These are phyloP conservation scores for Hephaestus fuliginosus DNA, from an alignment of 2,797 vertebrate species.

Conservation along the genomic window DNA sequence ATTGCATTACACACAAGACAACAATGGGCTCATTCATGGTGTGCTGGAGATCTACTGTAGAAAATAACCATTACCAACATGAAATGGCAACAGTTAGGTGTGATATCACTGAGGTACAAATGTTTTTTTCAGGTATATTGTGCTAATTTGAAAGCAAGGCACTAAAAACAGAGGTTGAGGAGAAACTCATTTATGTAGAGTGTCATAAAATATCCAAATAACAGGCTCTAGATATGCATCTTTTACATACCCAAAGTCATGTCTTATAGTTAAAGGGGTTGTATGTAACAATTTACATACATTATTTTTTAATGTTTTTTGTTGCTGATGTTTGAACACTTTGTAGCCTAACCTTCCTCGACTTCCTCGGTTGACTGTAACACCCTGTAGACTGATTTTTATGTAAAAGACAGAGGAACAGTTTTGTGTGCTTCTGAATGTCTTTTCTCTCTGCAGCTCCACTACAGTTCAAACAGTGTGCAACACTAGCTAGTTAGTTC, in stretches of 20 bases:
- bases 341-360: no score
- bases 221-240: neutral
- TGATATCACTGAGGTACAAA: neutral
- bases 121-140: conserved; percentile 5
- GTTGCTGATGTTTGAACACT: no score
- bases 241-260: neutral
- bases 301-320: no score
- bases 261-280: neutral
- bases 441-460: no score
- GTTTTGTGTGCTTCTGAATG: no score
- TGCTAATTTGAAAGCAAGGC: neutral
- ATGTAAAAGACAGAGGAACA: no score
- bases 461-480: no score
- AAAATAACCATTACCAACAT: conserved; percentile 9
- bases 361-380: no score
- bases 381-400: no score
- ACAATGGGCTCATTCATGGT: conserved; percentile 12
- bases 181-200: neutral
- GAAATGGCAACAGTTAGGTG: neutral
- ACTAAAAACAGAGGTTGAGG: neutral
- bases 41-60: neutral
- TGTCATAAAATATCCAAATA: neutral
- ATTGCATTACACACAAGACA: conserved; percentile 1
- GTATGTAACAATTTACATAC: no score
- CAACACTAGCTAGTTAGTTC: no score